Evolutionary conservation across 2,113 vertebrate species (phyloP), one percentile per base, ranked within the genome.

Genomic region (Piaya cayana): DNA sequence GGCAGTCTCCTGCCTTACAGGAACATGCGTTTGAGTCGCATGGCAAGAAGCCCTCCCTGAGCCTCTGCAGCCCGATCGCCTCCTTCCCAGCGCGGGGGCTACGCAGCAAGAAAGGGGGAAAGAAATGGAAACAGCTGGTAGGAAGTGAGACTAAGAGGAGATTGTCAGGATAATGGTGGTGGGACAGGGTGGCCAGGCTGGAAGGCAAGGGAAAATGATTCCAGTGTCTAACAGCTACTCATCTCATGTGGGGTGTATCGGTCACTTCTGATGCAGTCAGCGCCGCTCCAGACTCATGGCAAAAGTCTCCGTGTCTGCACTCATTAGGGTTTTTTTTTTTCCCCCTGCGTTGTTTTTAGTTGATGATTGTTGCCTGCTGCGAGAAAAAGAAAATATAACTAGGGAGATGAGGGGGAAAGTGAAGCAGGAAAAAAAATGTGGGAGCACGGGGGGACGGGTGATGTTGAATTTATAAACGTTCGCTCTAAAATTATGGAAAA

Each of bases 101-200:
- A 1, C 1, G 67, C 75, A 63, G 94, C 55, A 60, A 64, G 89
- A 39, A 71, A 64, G 25, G 70, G 43, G 15, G n/a, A 64, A 52
- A 58, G 71, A 74, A 96, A 79, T 34, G 65, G 67, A 76, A 95
- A 67, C 89, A 89, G 82, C 78, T 95, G 84, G 59, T 53, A 59
- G 79, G 47, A 82, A 69, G 68, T 47, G 85, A 94, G 82, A 85
- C n/a, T 45, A 43, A 49, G 80, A 62, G 55, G 58, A 26, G 69
- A 62, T 59, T 42, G 50, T 69, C 91, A 55, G 70, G 75, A 23
- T 62, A 36, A 55, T 37, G 32, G 75, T 63, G 59, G 15, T 70
- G 75, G 84, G 67, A 39, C 25, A 36, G 34, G 37, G 27, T 55
- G 52, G 34, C 67, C 55, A 42, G 42, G 29, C 36, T 9, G 26